Evolutionary conservation across 2,113 vertebrate genomes (phyloP), one percentile per base, ranked within the genome.

Genomic region (Odontesthes bonariensis): DNA sequence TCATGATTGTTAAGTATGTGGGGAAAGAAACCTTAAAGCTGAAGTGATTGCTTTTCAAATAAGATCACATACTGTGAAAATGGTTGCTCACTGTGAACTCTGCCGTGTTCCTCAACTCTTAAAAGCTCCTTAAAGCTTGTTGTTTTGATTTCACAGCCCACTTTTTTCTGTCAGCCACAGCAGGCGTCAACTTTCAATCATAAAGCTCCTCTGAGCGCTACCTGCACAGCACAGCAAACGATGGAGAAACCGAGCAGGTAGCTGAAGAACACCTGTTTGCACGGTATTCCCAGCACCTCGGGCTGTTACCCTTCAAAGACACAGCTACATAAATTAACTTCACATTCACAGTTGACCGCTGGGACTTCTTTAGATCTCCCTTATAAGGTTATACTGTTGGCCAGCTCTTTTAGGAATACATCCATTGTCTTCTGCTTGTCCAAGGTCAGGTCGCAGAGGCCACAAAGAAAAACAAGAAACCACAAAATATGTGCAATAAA

Each of bases 121-220:
- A 27, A n/a, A 49, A 23, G 14, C 51, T 11, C 56, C 22, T 55
- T 67, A 70, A 31, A 75, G 57, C 17, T 69, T 5, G 7, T 46
- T 63, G 51, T 76, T 79, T 78, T 46, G 9, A 22, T 71, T 72
- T 67, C 31, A 66, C 20, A 4, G 2, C 38, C n/a, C 16, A 8
- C 23, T 47, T 27, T 20, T 53, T 23, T 22, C 20, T 31, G 69
- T 74, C 31, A 53, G 58, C 32, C 13, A 44, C 35, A 54, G 32
- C 23, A 32, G 47, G 40, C 38, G 6, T 6, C 46, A 7, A 22
- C 38, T 61, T 61, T 61, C 13, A 42, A 44, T 16, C 49, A 44
- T 44, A 54, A 62, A 32, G 11, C 47, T 61, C 20, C 32, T 40
- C 0, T 0, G 42, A 32, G 42, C 19, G 52, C 11, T 17, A 67